Evolutionary conservation across 2,888 invertebrate genomes (phyloP), one percentile per base, ranked within the genome.

Genomic region (Chaetoderma sp.): DNA sequence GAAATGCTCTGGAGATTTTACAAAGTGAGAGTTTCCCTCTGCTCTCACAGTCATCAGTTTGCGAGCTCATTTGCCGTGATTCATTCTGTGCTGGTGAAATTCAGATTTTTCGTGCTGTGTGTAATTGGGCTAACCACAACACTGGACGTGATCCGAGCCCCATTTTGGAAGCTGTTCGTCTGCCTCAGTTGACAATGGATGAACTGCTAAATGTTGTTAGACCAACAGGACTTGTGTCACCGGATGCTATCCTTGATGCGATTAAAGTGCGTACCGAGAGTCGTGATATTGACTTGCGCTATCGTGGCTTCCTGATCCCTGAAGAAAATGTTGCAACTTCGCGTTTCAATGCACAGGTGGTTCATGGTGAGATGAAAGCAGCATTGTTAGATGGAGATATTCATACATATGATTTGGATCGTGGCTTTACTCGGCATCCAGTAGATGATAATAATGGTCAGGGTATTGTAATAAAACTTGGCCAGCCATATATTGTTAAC

Each of bases 31-130:
- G 93, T 3, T 96, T 98, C 86, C 88, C 93, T 30, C 91, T 91
- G 79, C 88, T 98, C 13, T 95, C 96, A 54, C 91, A 85, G 85
- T 64, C 72, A 27, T 93, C 96, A 0, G 87, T 99, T 60, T 91
- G 92, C 80, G 93, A 95, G 82, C 90, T 99, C 8, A 89, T 99
- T 33, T 91, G 92, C 57, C 90, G 98, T 56, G 95, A 98, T 87
- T 97, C 98, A 6, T 98, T 99, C 88, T 98, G 94, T 88, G 97
- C 96, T 0, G 92, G 93, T 0, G 99, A 99, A 88, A 94, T 95
- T 42, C 93, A 96, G 78, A 97, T 99, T 73, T 99, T 99, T 88
- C 90, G 91, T 78, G 94, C 95, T 0, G 94, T 98, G 0, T 91
- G 92, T 84, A 90, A 89, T 63, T 98, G 98, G 98, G 92, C 93